Percentiles rank a stretch among this genome's conserved stretches.
Conservation (phyloP, 2,888 invertebrate species). For the Augochlorella aurata region DNA sequence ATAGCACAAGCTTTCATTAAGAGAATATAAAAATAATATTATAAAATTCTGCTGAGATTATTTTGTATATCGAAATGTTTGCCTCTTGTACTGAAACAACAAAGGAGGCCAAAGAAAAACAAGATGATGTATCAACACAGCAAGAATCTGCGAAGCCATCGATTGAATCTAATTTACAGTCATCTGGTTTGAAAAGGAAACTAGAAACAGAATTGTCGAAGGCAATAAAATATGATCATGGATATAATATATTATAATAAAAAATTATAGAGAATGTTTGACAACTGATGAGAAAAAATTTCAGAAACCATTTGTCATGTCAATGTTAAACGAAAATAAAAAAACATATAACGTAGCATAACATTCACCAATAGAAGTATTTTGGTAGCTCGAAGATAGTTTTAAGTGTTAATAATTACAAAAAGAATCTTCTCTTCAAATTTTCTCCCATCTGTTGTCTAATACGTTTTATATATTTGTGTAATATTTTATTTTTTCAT, state of each 20-base stretch:
- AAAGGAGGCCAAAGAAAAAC: slow-evolving; percentile 29
- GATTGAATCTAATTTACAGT: neutral
- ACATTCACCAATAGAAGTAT: neutral
- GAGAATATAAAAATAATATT: neutral
- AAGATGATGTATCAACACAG: slow-evolving; percentile 5
- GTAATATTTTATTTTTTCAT: neutral
- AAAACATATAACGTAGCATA: neutral
- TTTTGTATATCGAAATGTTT: slow-evolving; percentile 35
- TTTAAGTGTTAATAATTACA: neutral
- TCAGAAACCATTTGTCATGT: neutral
- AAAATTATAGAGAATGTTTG: neutral
- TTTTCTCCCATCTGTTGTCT: neutral
- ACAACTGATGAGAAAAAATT: neutral
- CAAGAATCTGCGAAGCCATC: neutral
- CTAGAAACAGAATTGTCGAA: slow-evolving; percentile 26
- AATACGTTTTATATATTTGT: neutral
- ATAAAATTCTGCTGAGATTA: slow-evolving; percentile 9
- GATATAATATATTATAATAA: slow-evolving; percentile 23
- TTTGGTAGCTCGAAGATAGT: neutral
- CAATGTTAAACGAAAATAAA: neutral
- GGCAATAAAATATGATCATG: slow-evolving; percentile 18
- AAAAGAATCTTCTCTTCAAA: neutral
- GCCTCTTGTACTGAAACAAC: slow-evolving; percentile 19
- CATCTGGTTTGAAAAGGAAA: neutral
- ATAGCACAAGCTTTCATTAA: slow-evolving; percentile 2